These are phyloP conservation scores for Dryas iulia DNA, from an alignment of 1,140 invertebrate species.

Conservation along the genomic window DNA sequence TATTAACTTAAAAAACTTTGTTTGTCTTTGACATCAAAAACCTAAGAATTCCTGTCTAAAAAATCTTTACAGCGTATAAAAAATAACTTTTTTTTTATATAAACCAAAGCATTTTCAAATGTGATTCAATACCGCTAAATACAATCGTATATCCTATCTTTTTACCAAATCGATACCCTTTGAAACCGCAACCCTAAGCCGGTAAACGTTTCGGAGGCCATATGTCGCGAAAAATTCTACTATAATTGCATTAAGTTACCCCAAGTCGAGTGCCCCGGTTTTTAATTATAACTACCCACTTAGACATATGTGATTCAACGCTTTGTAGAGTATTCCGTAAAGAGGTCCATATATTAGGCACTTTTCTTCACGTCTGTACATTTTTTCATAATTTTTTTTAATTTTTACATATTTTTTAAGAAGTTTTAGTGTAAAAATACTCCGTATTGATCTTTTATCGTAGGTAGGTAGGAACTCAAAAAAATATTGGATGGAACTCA, in stretches of 20 bases:
- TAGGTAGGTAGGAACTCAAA: too few relatives aligned
- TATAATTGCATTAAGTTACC: conserved; percentile 76
- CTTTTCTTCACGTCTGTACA: not conserved
- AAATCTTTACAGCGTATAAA: too few relatives aligned
- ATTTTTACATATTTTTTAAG: too few relatives aligned
- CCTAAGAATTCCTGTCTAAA: too few relatives aligned
- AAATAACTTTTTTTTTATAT: not conserved
- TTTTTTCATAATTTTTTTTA: not conserved
- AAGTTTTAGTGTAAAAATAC: too few relatives aligned
- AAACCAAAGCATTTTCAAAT: not conserved
- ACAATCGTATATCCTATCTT: conserved; percentile 35
- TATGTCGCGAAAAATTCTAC: conserved; percentile 76
- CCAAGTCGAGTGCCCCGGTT: conserved; percentile 56
- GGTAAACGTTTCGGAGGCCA: conserved; percentile 52
- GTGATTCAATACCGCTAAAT: conserved; percentile 30
- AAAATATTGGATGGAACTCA: too few relatives aligned
- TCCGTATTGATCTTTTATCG: too few relatives aligned
- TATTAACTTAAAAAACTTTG: too few relatives aligned
- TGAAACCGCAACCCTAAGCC: conserved; percentile 48
- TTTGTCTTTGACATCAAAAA: too few relatives aligned
- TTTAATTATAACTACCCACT: conserved; percentile 75
- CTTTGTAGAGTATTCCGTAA: not conserved
- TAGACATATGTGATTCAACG: conserved; percentile 65
- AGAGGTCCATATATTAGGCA: not conserved
- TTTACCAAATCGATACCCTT: conserved; percentile 36